Conservation (phyloP, 2,888 invertebrate genomes). For the Chydorus sphaericus region DNA sequence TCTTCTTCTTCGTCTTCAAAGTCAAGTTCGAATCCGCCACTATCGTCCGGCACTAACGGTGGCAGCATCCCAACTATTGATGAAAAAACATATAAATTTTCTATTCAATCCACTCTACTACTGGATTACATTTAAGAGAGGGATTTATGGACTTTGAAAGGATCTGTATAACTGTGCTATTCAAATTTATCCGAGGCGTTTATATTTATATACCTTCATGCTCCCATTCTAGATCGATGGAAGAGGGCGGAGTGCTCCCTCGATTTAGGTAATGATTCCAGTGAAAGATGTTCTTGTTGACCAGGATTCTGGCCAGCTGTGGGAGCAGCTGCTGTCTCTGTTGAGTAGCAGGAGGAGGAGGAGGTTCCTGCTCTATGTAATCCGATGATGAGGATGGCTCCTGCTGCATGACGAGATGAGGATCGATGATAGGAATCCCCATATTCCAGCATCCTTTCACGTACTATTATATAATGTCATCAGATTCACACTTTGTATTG, state of each 20-base stretch:
- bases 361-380: no score
- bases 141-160: neutral
- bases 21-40: neutral
- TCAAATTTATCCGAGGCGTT: no score
- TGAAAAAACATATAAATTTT: neutral
- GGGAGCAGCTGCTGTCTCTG: neutral
- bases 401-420: neutral
- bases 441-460: neutral
- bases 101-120: no score
- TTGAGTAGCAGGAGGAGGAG: no score
- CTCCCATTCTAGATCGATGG: conserved; percentile 54
- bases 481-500: neutral
- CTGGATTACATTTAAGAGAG: neutral
- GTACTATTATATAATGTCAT: no score
- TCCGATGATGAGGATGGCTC: no score
- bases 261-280: neutral
- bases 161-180: no score
- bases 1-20: neutral
- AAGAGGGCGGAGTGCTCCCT: conserved; percentile 42
- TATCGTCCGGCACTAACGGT: neutral
- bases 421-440: conserved; percentile 4
- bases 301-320: neutral
- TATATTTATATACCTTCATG: conserved; percentile 36
- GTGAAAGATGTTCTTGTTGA: conserved; percentile 6
- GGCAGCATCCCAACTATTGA: conserved; percentile 1